phyloP scores from a whole-genome alignment of 2,113 vertebrate genomes.

The Hiodon alosoides region DNA sequence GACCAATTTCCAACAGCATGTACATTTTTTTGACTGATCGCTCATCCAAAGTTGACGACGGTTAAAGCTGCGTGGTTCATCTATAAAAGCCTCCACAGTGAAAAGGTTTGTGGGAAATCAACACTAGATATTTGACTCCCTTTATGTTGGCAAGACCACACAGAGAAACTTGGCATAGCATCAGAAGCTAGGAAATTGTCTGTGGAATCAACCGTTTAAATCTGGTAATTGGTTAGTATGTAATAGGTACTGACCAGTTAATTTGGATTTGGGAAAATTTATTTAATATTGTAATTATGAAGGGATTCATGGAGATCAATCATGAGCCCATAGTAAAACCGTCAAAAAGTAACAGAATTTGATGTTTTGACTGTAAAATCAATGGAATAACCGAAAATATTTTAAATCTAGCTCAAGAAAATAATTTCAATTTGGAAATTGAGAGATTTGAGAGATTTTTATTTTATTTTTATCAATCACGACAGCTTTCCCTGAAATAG shows the following conservation, averaged over 20 bases:
- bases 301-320: conserved; percentile 14
- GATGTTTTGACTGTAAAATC: conserved; percentile 12
- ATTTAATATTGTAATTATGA: conserved; percentile 21
- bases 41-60: not conserved
- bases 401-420: conserved; percentile 5
- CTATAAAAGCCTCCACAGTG: not conserved
- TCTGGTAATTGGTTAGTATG: conserved; percentile 17
- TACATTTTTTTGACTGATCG: not conserved
- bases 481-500: no score
- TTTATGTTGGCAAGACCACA: conserved; percentile 12
- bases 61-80: not conserved
- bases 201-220: conserved; percentile 22
- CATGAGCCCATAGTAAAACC: not conserved
- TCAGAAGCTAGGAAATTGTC: conserved; percentile 8
- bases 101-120: conserved; percentile 11
- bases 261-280: conserved; percentile 19
- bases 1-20: not conserved
- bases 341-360: conserved; percentile 6
- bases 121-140: conserved; percentile 14
- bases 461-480: not conserved
- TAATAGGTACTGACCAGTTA: conserved; percentile 9
- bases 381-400: conserved; percentile 5
- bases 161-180: not conserved
- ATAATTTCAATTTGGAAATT: not conserved
- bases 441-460: not conserved